Conservation (phyloP, 2,797 vertebrate species). For the Gymnothorax reevesii region DNA sequence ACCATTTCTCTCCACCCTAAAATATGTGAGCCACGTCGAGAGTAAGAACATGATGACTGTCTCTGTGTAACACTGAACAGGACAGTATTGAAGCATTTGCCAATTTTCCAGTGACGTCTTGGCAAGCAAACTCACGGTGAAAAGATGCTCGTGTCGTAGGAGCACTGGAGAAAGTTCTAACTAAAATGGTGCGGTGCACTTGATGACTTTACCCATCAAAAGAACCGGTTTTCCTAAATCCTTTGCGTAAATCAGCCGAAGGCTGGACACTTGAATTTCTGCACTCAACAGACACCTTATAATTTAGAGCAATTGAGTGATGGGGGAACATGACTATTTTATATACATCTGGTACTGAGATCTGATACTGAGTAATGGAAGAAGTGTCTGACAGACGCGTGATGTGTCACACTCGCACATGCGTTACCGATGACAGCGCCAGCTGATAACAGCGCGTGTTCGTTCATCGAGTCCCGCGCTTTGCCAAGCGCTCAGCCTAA, state of each 20-base stretch:
- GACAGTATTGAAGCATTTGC: background rate
- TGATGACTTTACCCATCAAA: background rate
- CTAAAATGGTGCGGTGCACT: background rate
- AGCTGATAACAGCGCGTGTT: background rate
- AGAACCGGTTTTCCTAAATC: background rate
- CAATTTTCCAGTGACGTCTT: background rate
- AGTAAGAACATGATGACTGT: no score
- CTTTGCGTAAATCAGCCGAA: background rate
- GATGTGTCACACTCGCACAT: background rate
- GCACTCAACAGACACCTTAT: background rate
- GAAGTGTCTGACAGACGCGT: slow-evolving; percentile 9
- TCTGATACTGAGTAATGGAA: slow-evolving; percentile 7
- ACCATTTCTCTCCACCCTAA: background rate
- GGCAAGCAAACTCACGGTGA: background rate
- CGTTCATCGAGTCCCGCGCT: background rate
- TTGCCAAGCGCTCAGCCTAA: background rate
- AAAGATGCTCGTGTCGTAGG: background rate
- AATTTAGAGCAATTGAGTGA: background rate
- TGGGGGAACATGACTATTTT: background rate
- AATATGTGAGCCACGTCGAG: no score
- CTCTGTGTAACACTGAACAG: background rate
- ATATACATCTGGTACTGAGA: slow-evolving; percentile 13
- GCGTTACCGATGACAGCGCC: background rate
- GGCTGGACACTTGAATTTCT: background rate
- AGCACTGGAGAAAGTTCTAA: background rate